Evolutionary conservation across 2,113 vertebrate species (phyloP), one percentile per base, ranked within the genome.

Genomic region (Solea solea): DNA sequence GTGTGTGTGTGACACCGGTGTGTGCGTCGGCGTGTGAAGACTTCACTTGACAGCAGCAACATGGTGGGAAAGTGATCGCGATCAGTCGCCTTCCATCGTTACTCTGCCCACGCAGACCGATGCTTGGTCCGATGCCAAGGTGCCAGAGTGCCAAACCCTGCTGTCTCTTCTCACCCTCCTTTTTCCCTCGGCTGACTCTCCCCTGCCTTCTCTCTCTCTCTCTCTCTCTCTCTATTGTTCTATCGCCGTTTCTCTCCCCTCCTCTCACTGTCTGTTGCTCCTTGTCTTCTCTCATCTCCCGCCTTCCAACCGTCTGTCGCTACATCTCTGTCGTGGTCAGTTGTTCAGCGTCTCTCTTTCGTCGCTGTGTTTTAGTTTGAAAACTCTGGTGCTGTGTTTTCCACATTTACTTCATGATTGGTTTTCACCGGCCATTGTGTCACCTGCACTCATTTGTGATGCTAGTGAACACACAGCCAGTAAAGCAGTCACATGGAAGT

Each of bases 81-180:
- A 76, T 72, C 80, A 6, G 52, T 65, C 69, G 58, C 70, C 60
- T 69, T 86, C 82, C 83, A 75, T 80, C 56, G 72, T 61, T 76
- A 40, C 63, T 55, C 70, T 56, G 76, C 89, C 83, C 89, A 86
- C 89, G 69, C 83, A 82, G 54, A 46, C 66, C 75, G 45, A 46
- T 1, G 51, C 45, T 51, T 88, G 78, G 74, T 77, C 6, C 3
- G 14, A 15, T 5, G 81, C 86, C 89, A 87, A 58, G 53, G 64
- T 81, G 72, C 69, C 78, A 76, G 75, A 53, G 57, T 21, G 66
- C 85, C 82, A 82, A 63, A 49, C 39, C 81, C 70, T 8, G 52
- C 65, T 74, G 74, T 80, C 78, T 81, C 63, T 82, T 72, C 61
- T 74, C 72, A 44, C 62, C 52, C 62, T 74, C 63, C 57, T 68